A percentile compares a stretch with the other conserved stretches of the same genome.
Conservation (phyloP, 2,113 vertebrate species). For the Regulus satrapa region DNA sequence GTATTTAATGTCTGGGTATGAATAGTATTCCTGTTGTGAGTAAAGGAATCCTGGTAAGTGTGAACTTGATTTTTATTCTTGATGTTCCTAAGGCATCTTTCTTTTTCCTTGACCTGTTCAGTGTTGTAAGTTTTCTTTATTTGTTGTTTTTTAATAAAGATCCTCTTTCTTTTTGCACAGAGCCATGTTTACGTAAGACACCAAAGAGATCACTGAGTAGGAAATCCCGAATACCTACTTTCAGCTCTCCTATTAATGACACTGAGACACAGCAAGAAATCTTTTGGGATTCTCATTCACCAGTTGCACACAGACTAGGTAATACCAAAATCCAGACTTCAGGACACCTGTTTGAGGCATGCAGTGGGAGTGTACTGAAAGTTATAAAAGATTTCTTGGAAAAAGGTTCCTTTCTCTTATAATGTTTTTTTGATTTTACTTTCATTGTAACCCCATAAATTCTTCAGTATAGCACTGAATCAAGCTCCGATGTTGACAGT, state of each 20-base stretch:
- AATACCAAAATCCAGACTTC: neutral
- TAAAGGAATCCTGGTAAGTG: neutral
- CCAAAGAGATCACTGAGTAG: slow-evolving; percentile 63
- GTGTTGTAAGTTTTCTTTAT: neutral
- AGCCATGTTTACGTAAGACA: slow-evolving; percentile 66
- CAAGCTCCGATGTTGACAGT: neutral
- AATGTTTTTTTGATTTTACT: neutral
- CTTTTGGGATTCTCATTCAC: slow-evolving; percentile 83
- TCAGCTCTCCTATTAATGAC: slow-evolving; percentile 77
- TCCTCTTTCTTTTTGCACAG: slow-evolving; percentile 53
- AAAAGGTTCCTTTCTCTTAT: neutral
- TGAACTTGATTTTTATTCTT: neutral
- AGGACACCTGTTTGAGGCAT: neutral
- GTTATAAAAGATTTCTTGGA: neutral
- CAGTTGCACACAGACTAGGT: slow-evolving; percentile 71
- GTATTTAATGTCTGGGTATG: neutral
- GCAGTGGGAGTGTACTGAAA: neutral
- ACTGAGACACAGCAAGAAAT: slow-evolving; percentile 76
- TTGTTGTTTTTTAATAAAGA: neutral
- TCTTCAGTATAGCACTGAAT: neutral
- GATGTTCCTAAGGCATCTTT: neutral
- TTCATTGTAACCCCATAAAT: neutral
- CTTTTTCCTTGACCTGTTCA: neutral
- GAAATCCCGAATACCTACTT: slow-evolving; percentile 49
- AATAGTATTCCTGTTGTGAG: neutral